Base-by-base conservation (phyloP, 2,888 invertebrate species). In the Caenorhabditis uteleia region DNA sequence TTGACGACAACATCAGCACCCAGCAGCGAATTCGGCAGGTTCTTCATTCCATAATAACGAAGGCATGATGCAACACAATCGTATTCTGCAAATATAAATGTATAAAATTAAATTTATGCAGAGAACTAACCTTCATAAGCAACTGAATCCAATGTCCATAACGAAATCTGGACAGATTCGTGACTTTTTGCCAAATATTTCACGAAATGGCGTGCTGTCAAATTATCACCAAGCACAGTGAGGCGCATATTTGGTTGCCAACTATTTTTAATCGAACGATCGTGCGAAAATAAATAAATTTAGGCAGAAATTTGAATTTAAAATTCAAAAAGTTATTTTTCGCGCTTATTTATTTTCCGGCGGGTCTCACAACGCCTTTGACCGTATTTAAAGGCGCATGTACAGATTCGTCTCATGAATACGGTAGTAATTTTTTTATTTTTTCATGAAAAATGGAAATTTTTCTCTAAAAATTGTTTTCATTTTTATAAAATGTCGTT, bases 1-100 rank as follows among this genome's bases (percentile, higher is more conserved):
- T 79, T 79, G 38, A 79, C 10, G 38, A 65, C 59, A 27, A 59
- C 38, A 43, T 65, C 65, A 7, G 49, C 50, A 8, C 50, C 59
- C 1, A 55, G 51, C 8, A 65, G 39, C 8, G 65, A 55, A 25
- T 59, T 55, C 4, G 55, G 56, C 16, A 65, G 16, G n/a, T 59
- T 55, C 25, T 51, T 50, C 18, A 56, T 44, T 8, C 65, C 65
- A 21, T 27, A 27, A 34, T 39, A 65, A 4, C 59, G 47, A 20
- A 55, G 49, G 21, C 49, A 55, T 6, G 43, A 23, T 10, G 55
- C 14, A 14, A 65, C 44, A 10, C 16, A 31, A 0, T 65, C 65
- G 25, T 59, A 59, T 27, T 65, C 65, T 54, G 50, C 27, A 34
- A 23, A 16, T 14, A 12, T 21, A 20, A 14, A 10, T 21, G 4